Conservation (phyloP, 37 sponge, comb jelly and placozoan genomes). For the Aplysina aerophoba region DNA sequence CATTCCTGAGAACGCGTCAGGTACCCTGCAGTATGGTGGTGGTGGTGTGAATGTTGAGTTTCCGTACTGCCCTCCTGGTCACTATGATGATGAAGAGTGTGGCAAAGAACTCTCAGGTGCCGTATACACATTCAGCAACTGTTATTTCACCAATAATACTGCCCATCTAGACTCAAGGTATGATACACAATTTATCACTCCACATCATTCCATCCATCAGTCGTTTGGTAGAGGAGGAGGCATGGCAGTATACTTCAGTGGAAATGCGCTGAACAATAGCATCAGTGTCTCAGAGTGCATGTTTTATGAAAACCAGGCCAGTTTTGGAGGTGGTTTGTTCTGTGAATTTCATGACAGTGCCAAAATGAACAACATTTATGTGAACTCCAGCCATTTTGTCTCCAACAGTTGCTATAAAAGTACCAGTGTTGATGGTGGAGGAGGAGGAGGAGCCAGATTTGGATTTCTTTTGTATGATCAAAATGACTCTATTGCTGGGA, state of each 20-base stretch:
- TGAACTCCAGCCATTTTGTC: not conserved
- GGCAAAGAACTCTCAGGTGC: not conserved
- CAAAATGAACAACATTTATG: not conserved
- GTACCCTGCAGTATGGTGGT: not conserved
- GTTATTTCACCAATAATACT: not conserved
- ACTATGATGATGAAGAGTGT: constrained; percentile 6
- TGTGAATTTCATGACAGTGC: constrained; percentile 39
- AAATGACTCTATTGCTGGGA: not conserved
- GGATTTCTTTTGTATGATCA: not conserved
- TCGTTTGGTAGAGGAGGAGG: constrained; percentile 48
- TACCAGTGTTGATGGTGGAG: not conserved
- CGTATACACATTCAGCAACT: not conserved
- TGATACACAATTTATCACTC: not conserved
- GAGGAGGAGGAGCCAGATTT: constrained; percentile 8
- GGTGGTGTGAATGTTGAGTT: constrained; percentile 24
- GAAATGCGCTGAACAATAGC: not conserved
- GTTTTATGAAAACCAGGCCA: constrained; percentile 2
- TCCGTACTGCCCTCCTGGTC: constrained; percentile 22
- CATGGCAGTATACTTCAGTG: constrained; percentile 28
- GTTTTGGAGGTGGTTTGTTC: constrained; percentile 25
- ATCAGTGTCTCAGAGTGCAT: constrained; percentile 4
- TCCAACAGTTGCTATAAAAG: not conserved
- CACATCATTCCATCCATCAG: not conserved
- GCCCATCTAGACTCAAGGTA: not conserved
- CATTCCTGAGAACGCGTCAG: not conserved